Percentiles rank a stretch among this genome's conserved stretches.
These are phyloP conservation scores for Toxostoma redivivum DNA, from an alignment of 2,113 vertebrate genomes.

Conservation along the genomic window DNA sequence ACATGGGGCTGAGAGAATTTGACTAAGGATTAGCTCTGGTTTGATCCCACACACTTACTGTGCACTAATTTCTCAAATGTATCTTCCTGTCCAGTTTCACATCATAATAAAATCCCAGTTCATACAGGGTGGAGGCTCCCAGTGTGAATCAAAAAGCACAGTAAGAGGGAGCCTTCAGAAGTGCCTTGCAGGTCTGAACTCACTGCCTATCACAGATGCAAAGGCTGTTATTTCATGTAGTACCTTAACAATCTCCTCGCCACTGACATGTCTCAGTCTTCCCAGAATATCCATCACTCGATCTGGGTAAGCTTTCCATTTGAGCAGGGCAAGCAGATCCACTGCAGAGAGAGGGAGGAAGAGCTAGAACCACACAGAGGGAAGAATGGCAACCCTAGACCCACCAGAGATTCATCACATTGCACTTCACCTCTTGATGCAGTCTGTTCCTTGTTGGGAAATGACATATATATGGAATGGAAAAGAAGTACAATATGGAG, in stretches of 20 bases:
- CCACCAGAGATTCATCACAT: neutral
- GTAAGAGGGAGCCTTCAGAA: neutral
- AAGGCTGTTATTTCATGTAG: neutral
- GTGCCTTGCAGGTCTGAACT: neutral
- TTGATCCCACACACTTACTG: neutral
- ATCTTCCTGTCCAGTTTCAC: neutral
- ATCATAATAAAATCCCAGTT: neutral
- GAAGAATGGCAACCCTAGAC: neutral
- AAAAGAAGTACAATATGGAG: neutral
- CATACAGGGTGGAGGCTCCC: neutral
- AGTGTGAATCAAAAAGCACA: neutral
- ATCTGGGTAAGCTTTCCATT: conserved; percentile 96
- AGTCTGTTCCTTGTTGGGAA: neutral
- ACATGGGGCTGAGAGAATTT: neutral
- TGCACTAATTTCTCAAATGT: neutral
- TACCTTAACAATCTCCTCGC: conserved; percentile 97
- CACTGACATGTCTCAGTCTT: conserved; percentile 87
- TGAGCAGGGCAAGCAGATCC: conserved; percentile 91
- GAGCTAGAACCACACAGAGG: neutral
- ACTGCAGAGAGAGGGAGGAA: conserved; percentile 71
- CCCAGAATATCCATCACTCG: conserved; percentile 92
- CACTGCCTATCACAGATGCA: neutral
- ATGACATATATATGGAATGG: neutral
- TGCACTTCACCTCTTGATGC: neutral
- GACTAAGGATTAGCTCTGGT: neutral